Base-by-base conservation (phyloP, 1,140 invertebrate genomes). In the Calliphora vicina region DNA sequence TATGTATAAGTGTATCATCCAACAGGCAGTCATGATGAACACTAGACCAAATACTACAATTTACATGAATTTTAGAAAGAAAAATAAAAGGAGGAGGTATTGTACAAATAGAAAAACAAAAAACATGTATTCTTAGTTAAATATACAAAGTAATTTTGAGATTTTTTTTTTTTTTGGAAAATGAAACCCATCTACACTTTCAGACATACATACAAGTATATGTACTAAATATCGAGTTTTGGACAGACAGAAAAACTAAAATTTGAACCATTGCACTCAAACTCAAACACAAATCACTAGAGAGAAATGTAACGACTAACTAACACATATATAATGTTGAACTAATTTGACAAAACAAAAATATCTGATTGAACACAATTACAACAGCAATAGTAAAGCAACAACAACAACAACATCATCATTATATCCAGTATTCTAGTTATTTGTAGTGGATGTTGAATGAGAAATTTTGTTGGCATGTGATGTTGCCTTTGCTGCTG, bases 281-380 rank as follows among this genome's bases (percentile, higher is more conserved):
- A n/a, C n/a, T n/a, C 15, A 57, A 17, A 23, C 25, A 23, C 61
- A 67, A 67, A 67, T 67, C 61, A 67, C n/a, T 23, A 23, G 61
- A 57, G 50, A 67, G 23, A 67, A 67, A 67, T 67, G n/a, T 25
- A 67, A 57, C n/a, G 61, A 67, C 61, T 23, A 67, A 23, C 23
- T 67, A 67, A 67, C 61, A 67, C 61, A 23, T 67, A 10, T 25
- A 23, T 82, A 67, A 82, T 82, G 81, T 82, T 43, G 26, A 82
- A 82, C 81, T 82, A 82, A 82, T 82, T 82, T 82, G 81, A 82
- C 81, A 82, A 67, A 67, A 67, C n/a, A 67, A 67, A 67, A 67
- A 71, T 25, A 67, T n/a, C 81, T 82, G 81, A 81, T 81, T 81
- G 80, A 81, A 81, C 80, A 81, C 73, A 76, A 43, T 43, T 23